Evolutionary conservation across 2,113 vertebrate genomes (phyloP), one percentile per base, ranked within the genome.

Genomic region (Phylloscopus whistleri): DNA sequence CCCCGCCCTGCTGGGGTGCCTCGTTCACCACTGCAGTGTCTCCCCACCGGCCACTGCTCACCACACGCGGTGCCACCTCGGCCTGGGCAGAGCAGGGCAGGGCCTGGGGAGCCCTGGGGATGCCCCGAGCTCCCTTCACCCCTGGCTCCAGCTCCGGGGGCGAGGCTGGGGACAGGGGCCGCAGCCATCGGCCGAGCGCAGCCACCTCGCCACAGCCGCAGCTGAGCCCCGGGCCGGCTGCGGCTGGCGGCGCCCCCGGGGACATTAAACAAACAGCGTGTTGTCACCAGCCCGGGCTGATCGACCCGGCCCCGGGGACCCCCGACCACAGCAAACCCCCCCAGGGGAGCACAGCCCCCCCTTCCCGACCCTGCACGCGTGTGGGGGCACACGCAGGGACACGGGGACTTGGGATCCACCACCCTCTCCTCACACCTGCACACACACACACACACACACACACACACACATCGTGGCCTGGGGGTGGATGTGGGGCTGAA

Each of bases 261-360:
- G 96, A 83, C 28, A 1, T 97, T 96, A 96, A 97, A 94, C 96
- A 97, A 97, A 94, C 95, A 93, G 26, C 8, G 9, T 94, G 93
- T 96, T 96, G 92, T 96, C 81, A 87, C 90, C 90, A 60, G 17
- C 41, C 20, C 56, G 72, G 6, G 28, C 79, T 51, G 60, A 94
- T 95, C 73, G 89, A 97, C 62, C 89, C 27, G 69, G 73, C 93
- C 81, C 41, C 9, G 21, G 94, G 87, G 93, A 93, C 93, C 85
- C 88, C 72, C 46, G 8, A 17, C 20, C 77, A 26, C 92, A 78
- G 84, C 89, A 92, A 96, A 89, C 1, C 22, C 16, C 4, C 75
- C 90, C 75, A 22, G 2, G 92, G 82, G 90, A 91, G 69, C 41
- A 2, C 21, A 13, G 62, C 4, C 16, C 41, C 46, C 46, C 49